phyloP scores from a whole-genome alignment of 30 jellyfish, hydroid and myxozoan genomes.

The Hydractinia echinata region DNA sequence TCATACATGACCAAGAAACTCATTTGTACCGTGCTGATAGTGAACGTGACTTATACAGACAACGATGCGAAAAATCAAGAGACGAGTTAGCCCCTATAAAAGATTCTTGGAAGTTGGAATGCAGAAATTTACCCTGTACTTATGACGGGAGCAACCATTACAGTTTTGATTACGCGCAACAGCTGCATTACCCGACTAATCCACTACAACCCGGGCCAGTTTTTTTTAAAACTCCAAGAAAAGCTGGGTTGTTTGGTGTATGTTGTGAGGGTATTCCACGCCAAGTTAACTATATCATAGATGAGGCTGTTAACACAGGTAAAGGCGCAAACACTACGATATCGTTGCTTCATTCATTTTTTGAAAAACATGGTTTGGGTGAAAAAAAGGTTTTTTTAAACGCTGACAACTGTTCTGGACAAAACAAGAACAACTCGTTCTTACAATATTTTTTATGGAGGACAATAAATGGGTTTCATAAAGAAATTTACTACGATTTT shows the following conservation, averaged over 20 bases:
- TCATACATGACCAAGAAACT: too few species aligned
- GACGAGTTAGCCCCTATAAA: too few species aligned
- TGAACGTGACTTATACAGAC: too few species aligned
- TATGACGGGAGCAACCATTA: too few species aligned
- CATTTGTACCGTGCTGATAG: too few species aligned
- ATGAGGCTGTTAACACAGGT: background rate
- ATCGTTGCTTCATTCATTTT: background rate
- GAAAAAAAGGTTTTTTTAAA: background rate
- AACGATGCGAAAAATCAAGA: too few species aligned
- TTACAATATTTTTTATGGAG: background rate
- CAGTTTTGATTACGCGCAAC: background rate
- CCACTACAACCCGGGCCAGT: background rate
- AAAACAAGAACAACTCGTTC: background rate
- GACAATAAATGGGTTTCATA: too few species aligned
- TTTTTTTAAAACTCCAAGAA: background rate
- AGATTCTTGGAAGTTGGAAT: too few species aligned
- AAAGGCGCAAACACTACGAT: background rate
- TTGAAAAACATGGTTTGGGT: background rate
- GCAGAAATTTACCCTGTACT: too few species aligned
- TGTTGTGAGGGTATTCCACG: constrained; percentile 7
- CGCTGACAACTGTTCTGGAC: background rate
- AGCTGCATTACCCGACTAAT: background rate
- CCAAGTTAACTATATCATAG: background rate
- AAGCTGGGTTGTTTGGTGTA: background rate
- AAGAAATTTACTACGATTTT: too few species aligned